Percentiles rank a stretch among this genome's conserved stretches.
Conservation (phyloP, 2,113 vertebrate genomes). For the Plotosus lineatus region DNA sequence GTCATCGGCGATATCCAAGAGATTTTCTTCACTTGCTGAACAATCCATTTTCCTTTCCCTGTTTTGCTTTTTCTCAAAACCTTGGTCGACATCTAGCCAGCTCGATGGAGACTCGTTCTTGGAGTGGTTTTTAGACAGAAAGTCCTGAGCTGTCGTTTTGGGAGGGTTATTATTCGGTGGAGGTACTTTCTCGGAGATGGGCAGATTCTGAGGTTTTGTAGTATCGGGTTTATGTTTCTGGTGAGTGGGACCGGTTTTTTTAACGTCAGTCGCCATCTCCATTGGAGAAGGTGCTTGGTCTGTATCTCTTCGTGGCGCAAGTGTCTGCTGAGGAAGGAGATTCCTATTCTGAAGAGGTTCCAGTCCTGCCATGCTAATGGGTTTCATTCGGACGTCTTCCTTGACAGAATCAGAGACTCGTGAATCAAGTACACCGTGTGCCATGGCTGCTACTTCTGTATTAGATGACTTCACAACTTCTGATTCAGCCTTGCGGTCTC, state of each 20-base stretch:
- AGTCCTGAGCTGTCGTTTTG: slow-evolving; percentile 33
- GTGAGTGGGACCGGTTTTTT: not conserved
- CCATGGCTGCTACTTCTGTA: not conserved
- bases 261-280: not conserved
- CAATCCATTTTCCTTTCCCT: slow-evolving; percentile 63
- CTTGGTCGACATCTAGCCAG: slow-evolving; percentile 68
- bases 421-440: not conserved
- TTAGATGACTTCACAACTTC: slow-evolving; percentile 1
- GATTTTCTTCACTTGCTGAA: slow-evolving; percentile 74
- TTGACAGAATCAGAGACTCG: not conserved
- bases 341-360: slow-evolving; percentile 3
- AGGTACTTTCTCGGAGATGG: not conserved
- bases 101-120: slow-evolving; percentile 58
- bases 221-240: not conserved
- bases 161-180: slow-evolving; percentile 11
- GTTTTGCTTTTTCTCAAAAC: slow-evolving; percentile 51
- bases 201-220: slow-evolving; percentile 24
- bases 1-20: slow-evolving; percentile 78
- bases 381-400: slow-evolving; percentile 9
- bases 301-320: slow-evolving; percentile 9
- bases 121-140: slow-evolving; percentile 47
- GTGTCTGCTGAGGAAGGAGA: not conserved
- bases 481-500: slow-evolving; percentile 15
- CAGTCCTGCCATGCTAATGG: not conserved
- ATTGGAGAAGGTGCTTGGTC: not conserved